A percentile compares a stretch with the other conserved stretches of the same genome.
Conservation (phyloP, 2,888 invertebrate species). For the Asteroscopus sphinx region DNA sequence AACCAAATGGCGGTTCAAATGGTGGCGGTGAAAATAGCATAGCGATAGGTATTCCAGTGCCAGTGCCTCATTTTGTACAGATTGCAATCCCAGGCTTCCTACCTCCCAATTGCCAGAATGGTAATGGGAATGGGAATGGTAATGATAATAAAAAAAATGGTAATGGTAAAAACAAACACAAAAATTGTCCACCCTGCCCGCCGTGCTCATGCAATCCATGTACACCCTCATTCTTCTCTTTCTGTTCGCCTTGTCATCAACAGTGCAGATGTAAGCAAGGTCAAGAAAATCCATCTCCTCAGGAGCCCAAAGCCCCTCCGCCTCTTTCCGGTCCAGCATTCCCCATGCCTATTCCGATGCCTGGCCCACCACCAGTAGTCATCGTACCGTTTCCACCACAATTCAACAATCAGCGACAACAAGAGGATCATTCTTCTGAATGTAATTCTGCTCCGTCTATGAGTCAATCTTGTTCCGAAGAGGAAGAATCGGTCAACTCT, state of each 20-base stretch:
- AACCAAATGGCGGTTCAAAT: background rate
- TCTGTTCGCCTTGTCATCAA: conserved; percentile 79
- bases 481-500: conserved; percentile 9
- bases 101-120: conserved; percentile 38
- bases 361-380: conserved; percentile 44
- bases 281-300: conserved; percentile 61
- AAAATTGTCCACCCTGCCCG: conserved; percentile 77
- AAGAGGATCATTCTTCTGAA: conserved; percentile 3
- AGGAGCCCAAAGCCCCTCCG: conserved; percentile 51
- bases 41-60: conserved; percentile 34
- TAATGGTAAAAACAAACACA: too few species aligned
- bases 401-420: background rate
- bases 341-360: conserved; percentile 54
- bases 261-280: conserved; percentile 74
- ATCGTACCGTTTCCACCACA: conserved; percentile 52
- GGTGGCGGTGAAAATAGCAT: conserved; percentile 4
- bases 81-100: conserved; percentile 66
- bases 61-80: conserved; percentile 56
- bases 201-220: conserved; percentile 79
- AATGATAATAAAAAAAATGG: too few species aligned
- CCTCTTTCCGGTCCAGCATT: conserved; percentile 53
- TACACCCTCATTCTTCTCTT: conserved; percentile 81
- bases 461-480: conserved; percentile 19
- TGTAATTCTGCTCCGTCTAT: conserved; percentile 3
- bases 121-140: too few species aligned